These are phyloP conservation scores for Acanthosepion esculentum DNA, from an alignment of 2,888 invertebrate genomes.

Conservation along the genomic window DNA sequence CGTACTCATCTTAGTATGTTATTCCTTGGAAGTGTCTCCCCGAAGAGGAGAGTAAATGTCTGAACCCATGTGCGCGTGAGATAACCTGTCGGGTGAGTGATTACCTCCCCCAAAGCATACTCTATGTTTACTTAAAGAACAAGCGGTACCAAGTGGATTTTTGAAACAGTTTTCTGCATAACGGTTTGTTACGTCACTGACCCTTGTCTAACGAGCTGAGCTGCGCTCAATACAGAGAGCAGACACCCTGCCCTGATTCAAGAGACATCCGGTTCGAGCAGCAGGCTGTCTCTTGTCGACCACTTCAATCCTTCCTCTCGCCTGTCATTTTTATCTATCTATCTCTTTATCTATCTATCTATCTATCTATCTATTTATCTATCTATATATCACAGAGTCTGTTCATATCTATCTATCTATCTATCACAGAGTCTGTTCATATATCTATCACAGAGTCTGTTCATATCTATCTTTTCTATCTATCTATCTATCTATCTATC, in stretches of 20 bases:
- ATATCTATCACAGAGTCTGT: background rate
- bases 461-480: background rate
- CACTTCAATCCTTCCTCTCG: background rate
- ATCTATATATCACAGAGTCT: background rate
- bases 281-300: background rate
- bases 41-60: background rate
- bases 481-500: background rate
- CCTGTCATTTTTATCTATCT: background rate
- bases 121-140: background rate
- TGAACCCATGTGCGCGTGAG: background rate
- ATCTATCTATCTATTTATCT: background rate
- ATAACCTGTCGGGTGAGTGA: background rate
- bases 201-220: background rate
- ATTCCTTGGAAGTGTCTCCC: background rate
- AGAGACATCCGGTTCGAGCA: background rate
- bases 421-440: too few species aligned
- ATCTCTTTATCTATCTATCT: too few species aligned
- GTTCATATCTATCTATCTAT: background rate
- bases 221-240: background rate
- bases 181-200: conserved; percentile 33
- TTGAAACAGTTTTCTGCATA: background rate
- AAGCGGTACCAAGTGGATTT: background rate
- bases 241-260: background rate
- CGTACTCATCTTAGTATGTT: background rate
- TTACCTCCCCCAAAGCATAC: background rate